These are phyloP conservation scores for Synaphobranchus kaupii DNA, from an alignment of 2,797 vertebrate genomes.

Conservation along the genomic window DNA sequence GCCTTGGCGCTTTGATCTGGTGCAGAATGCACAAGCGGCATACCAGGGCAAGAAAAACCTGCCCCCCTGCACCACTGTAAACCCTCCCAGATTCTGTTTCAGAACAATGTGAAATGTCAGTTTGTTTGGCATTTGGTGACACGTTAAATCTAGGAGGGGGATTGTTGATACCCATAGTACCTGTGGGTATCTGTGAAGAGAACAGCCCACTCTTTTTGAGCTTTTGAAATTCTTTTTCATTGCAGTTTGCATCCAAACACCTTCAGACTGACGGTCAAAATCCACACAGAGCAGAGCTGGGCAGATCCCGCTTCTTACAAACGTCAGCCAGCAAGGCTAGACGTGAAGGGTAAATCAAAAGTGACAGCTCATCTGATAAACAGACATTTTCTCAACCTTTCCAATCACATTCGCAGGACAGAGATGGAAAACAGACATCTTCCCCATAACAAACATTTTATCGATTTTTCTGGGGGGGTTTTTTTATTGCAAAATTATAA, in stretches of 20 bases:
- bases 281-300: neutral
- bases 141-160: neutral
- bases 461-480: neutral
- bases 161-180: neutral
- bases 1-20: no score
- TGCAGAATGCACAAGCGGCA: neutral
- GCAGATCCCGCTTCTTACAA: neutral
- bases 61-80: no score
- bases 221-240: neutral
- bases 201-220: neutral
- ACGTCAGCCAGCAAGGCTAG: neutral
- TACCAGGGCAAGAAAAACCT: neutral
- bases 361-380: neutral
- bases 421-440: neutral
- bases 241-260: neutral
- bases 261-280: neutral
- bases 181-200: neutral
- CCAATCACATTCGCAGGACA: neutral
- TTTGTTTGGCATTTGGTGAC: neutral
- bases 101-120: no score
- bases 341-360: neutral
- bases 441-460: neutral
- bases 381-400: neutral
- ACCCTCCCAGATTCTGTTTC: no score
- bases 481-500: slow-evolving; percentile 2